Evolutionary conservation across 2,888 invertebrate species (phyloP).

Genomic region (Cyaniris semiargus): DNA sequence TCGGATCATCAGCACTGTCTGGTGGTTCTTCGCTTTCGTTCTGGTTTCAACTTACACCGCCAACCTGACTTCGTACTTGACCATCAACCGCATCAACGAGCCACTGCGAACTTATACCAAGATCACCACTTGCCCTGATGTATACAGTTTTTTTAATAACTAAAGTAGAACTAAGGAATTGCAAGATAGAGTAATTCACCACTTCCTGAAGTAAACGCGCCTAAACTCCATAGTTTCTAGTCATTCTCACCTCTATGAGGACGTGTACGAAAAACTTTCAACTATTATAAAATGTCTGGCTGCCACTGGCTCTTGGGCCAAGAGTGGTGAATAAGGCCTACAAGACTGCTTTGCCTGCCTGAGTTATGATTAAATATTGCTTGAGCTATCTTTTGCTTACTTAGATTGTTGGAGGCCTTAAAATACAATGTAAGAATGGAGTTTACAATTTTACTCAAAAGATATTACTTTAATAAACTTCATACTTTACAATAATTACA

Average conservation of each 20-base stretch:
- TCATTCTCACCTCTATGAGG: no score
- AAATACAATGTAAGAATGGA: neutral
- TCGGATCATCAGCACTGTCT: conserved; percentile 96
- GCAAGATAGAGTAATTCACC: neutral
- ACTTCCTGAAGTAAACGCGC: no score
- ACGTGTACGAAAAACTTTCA: no score
- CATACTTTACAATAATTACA: neutral
- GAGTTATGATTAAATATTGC: no score
- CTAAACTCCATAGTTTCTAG: no score
- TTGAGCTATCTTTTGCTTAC: no score
- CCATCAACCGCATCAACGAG: conserved; percentile 95
- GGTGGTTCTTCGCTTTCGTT: conserved; percentile 99
- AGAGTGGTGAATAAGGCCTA: no score
- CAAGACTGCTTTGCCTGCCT: no score
- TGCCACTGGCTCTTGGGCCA: no score
- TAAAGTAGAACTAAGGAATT: neutral
- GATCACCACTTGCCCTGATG: conserved; percentile 64
- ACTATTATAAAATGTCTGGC: no score
- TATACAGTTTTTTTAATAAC: conserved; percentile 39
- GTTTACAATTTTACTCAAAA: neutral
- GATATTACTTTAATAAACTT: neutral
- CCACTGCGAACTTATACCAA: conserved; percentile 84
- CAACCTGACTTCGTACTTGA: conserved; percentile 97
- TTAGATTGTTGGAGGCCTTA: neutral
- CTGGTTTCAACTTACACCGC: conserved; percentile 98